Evolutionary conservation across 2,888 invertebrate genomes (phyloP).

Genomic region (Plagodis dolabraria): DNA sequence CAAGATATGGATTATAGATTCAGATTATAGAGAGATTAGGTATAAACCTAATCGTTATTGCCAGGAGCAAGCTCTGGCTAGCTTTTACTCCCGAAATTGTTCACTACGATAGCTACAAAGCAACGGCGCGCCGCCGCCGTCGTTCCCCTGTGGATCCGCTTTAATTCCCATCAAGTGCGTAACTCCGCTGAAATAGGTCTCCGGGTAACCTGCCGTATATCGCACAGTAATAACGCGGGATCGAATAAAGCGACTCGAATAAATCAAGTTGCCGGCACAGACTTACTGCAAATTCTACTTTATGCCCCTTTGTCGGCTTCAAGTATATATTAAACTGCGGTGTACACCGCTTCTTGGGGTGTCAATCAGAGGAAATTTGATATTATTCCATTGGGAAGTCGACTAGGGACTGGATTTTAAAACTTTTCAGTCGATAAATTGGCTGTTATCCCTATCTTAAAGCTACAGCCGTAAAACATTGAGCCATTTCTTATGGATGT

Average conservation of each 20-base stretch:
- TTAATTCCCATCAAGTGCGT: slow-evolving; percentile 40
- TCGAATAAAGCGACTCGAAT: slow-evolving; percentile 53
- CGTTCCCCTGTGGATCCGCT: slow-evolving; percentile 30
- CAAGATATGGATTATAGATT: no score
- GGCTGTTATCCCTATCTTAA: no score
- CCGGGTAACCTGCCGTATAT: slow-evolving; percentile 42
- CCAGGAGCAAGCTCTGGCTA: neutral
- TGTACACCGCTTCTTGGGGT: neutral
- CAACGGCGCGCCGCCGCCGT: neutral
- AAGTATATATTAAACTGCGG: slow-evolving; percentile 37
- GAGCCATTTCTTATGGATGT: no score
- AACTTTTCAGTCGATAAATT: no score
- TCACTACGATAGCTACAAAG: slow-evolving; percentile 18
- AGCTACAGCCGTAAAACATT: no score
- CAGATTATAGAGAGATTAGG: no score
- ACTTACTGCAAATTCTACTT: slow-evolving; percentile 44
- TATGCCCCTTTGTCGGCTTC: slow-evolving; percentile 39
- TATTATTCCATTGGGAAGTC: no score
- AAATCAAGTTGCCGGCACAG: slow-evolving; percentile 53
- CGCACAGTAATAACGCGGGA: slow-evolving; percentile 47
- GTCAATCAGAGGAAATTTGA: neutral
- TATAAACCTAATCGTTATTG: no score
- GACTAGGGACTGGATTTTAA: no score
- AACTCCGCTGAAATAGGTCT: slow-evolving; percentile 39
- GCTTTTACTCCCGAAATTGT: slow-evolving; percentile 5